These are phyloP conservation scores for Denticeps clupeoides DNA, from an alignment of 2,797 vertebrate genomes.

Conservation along the genomic window DNA sequence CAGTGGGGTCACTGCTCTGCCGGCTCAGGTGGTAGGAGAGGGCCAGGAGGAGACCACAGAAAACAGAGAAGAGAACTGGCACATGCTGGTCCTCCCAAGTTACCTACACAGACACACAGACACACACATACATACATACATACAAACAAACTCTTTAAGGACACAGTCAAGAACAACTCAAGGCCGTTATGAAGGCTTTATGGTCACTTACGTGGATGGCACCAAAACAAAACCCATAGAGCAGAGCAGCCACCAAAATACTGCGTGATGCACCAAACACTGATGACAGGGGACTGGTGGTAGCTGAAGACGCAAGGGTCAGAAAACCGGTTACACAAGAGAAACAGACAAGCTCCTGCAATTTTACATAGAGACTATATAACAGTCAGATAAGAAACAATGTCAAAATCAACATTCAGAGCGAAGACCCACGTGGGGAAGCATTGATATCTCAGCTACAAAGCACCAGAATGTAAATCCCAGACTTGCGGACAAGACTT, in stretches of 20 bases:
- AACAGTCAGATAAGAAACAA: too few species aligned
- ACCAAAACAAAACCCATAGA: conserved; percentile 82
- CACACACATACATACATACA: conserved; percentile 2
- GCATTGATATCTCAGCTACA: too few species aligned
- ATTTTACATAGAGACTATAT: not conserved
- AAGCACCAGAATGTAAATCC: too few species aligned
- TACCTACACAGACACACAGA: conserved; percentile 43
- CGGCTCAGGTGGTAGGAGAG: conserved; percentile 84
- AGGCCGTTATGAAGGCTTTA: too few species aligned
- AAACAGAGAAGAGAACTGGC: conserved; percentile 81
- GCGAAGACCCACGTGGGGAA: too few species aligned
- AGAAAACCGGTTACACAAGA: too few species aligned
- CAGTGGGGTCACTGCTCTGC: conserved; percentile 80
- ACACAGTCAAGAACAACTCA: too few species aligned
- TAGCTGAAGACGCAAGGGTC: conserved; percentile 57
- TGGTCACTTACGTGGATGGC: conserved; percentile 69
- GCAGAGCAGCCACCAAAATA: conserved; percentile 64
- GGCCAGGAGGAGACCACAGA: conserved; percentile 77
- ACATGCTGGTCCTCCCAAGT: conserved; percentile 83
- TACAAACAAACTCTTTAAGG: conserved; percentile 7
- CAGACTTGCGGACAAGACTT: too few species aligned
- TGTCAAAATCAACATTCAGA: too few species aligned
- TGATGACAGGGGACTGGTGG: conserved; percentile 80
- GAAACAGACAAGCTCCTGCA: not conserved
- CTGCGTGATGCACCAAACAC: conserved; percentile 78